Base-by-base conservation (phyloP, 2,888 invertebrate species). In the Epiblema foenella region DNA sequence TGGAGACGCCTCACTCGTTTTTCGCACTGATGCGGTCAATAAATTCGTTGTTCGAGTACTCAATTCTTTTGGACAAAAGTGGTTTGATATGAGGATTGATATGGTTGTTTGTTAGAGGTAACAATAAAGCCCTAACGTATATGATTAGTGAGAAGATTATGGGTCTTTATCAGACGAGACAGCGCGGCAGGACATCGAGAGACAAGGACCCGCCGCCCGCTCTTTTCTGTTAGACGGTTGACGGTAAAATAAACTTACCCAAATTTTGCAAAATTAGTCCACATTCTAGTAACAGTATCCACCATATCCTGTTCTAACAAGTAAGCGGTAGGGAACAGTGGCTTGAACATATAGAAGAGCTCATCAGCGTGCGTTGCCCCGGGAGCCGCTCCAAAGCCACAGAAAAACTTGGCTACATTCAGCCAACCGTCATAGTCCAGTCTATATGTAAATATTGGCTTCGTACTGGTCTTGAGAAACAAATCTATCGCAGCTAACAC, bases 351-450 rank as follows among this genome's bases (percentile, higher is more conserved):
- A 70, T 92, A 93, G 74, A 93, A 93, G 2, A 93, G 69, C n/a
- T 93, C 93, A 73, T 93, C 93, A 0, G 90, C 93, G 63, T 93
- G 93, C 0, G 90, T 87, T 0, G 93, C 91, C 1, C 93, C 93
- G 0, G 88, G 86, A n/a, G 82, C 77, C 1, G 74, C 76, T 12
- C 77, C 68, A 67, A 85, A 89, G 0, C 89, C 88, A 66, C 74
- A 88, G 9, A 79, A 64, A 7, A 81, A 46, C 76, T 93, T 93
- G 0, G 87, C 85, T 2, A 89, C 71, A 77, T 93, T 93, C 79
- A 92, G 77, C 83, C 85, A 86, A 0, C 93, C 93, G 69, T 86
- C 86, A 68, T 89, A 88, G 56, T 78, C 78, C 49, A 93, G 84
- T 73, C 87, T 89, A 69, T 93, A 93, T 0, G 79, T 78, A 64